Evolutionary conservation across 2,797 vertebrate species (phyloP).

Genomic region (Pseudochirops corinnae): DNA sequence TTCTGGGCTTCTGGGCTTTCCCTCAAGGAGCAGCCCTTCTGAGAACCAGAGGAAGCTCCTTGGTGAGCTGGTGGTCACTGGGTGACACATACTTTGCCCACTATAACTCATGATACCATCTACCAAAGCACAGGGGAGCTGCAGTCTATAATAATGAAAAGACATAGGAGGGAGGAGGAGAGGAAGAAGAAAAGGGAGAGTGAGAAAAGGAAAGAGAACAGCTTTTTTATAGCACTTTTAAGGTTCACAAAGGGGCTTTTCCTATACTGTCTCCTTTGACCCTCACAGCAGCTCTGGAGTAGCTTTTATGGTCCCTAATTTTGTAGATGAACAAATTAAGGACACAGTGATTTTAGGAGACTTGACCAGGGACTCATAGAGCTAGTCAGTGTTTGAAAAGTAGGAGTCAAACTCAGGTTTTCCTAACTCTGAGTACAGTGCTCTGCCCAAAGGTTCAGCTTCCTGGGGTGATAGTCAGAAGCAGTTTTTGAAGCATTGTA

Average conservation of each 20-base stretch:
- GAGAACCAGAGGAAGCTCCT: not conserved
- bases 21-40: not conserved
- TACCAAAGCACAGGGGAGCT: not conserved
- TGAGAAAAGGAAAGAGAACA: not conserved
- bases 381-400: not conserved
- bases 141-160: not conserved
- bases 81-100: not conserved
- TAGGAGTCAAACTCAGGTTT: not conserved
- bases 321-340: constrained; percentile 22
- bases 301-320: constrained; percentile 1
- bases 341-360: too few relatives aligned
- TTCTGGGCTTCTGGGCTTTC: not conserved
- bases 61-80: too few relatives aligned
- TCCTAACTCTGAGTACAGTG: too few relatives aligned
- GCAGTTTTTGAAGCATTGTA: too few relatives aligned
- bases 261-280: not conserved
- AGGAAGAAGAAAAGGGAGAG: not conserved
- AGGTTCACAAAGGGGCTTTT: not conserved
- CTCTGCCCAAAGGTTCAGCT: too few relatives aligned
- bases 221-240: not conserved
- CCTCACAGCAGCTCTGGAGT: not conserved
- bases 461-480: too few relatives aligned
- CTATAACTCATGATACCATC: not conserved
- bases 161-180: not conserved
- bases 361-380: not conserved